Conservation (phyloP, 1,140 invertebrate species). For the Octopus bimaculoides region DNA sequence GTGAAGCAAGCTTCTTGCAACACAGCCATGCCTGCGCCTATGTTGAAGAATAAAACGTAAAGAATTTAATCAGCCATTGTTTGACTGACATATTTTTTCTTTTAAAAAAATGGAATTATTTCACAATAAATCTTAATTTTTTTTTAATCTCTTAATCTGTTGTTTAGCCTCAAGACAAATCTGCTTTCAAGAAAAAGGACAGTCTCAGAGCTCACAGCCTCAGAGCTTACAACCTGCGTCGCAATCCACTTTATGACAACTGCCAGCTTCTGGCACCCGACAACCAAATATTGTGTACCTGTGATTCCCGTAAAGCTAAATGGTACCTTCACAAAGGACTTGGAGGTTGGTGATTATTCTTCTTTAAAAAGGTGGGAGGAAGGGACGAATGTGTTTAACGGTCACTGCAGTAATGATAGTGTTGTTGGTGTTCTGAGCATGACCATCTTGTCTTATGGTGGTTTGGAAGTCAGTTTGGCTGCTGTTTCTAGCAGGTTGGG, state of each 20-base stretch:
- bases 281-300: conserved; percentile 75
- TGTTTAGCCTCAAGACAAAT: neutral
- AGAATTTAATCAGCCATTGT: neutral
- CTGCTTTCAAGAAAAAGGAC: neutral
- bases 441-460: no score
- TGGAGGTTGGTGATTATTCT: conserved; percentile 49
- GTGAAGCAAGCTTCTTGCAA: no score
- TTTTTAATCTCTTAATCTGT: neutral
- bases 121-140: no score
- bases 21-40: neutral
- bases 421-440: no score
- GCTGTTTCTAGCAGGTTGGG: no score
- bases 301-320: conserved; percentile 75
- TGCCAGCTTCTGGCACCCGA: conserved; percentile 77
- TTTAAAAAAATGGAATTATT: neutral
- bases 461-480: no score
- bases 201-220: neutral
- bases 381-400: no score
- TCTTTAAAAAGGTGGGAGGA: no score
- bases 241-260: conserved; percentile 73
- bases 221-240: conserved; percentile 37
- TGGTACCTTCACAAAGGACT: conserved; percentile 75
- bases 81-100: neutral
- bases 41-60: neutral
- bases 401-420: no score